phyloP scores from a whole-genome alignment of 2,888 invertebrate species.

The Branchipolynoe longqiensis region DNA sequence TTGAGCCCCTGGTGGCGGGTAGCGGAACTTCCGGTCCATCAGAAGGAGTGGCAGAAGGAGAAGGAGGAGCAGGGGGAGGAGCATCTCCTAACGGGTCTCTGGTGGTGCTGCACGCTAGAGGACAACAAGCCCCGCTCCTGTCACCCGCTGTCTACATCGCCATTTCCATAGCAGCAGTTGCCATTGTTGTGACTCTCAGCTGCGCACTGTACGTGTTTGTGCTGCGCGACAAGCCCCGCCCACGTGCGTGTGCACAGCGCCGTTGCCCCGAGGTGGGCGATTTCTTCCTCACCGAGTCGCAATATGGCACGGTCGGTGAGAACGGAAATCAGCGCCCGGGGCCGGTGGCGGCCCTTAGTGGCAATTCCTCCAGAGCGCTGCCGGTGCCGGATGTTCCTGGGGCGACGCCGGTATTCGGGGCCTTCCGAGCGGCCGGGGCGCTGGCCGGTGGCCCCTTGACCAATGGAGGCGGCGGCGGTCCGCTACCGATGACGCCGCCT shows the following conservation, averaged over 20 bases:
- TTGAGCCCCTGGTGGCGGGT: too few species aligned
- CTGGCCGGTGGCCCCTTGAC: too few species aligned
- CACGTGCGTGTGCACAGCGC: not conserved
- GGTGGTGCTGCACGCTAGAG: slow-evolving; percentile 1
- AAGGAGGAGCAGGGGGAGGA: not conserved
- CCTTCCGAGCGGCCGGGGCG: not conserved
- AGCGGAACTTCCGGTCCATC: too few species aligned
- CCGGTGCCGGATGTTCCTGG: slow-evolving; percentile 9
- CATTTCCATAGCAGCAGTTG: slow-evolving; percentile 16
- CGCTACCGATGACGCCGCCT: too few species aligned
- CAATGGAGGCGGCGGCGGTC: not conserved
- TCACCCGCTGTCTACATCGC: slow-evolving; percentile 26
- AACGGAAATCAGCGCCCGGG: not conserved
- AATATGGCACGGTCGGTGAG: not conserved
- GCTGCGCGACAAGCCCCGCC: not conserved
- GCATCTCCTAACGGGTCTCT: slow-evolving; percentile 8
- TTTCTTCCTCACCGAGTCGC: not conserved
- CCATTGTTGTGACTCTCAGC: not conserved
- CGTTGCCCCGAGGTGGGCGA: not conserved
- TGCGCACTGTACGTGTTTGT: slow-evolving; percentile 12
- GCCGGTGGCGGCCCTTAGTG: too few species aligned
- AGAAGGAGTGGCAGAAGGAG: slow-evolving; percentile 2
- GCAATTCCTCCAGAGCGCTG: too few species aligned
- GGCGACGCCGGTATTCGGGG: too few species aligned
- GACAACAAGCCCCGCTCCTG: not conserved